phyloP scores from a whole-genome alignment of 2,113 vertebrate genomes.

The Anguilla rostrata region DNA sequence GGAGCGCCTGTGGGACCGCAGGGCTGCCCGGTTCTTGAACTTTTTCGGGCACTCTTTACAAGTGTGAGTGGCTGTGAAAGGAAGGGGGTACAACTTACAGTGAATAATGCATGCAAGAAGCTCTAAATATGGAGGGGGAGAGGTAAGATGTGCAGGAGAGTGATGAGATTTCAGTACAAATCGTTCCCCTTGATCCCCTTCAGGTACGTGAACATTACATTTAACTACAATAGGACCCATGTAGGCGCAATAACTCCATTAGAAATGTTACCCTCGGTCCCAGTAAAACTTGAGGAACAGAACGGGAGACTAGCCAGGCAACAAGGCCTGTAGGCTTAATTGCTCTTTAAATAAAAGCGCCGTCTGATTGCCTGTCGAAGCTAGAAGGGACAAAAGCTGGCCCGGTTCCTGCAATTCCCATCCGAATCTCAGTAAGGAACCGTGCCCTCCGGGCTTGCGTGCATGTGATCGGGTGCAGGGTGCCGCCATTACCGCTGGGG shows the following conservation, averaged over 20 bases:
- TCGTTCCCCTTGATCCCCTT: not conserved
- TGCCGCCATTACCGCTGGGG: constrained; percentile 49
- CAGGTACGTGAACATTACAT: not conserved
- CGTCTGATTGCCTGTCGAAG: not conserved
- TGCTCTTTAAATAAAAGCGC: not conserved
- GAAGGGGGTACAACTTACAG: not conserved
- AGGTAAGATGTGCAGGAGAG: not conserved
- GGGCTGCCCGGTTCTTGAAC: constrained; percentile 51
- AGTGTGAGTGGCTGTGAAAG: constrained; percentile 42
- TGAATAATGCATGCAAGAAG: not conserved
- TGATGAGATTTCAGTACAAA: not conserved
- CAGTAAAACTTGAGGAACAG: not conserved
- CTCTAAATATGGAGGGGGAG: not conserved
- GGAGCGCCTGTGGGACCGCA: constrained; percentile 65
- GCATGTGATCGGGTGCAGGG: not conserved
- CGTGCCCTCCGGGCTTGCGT: not conserved
- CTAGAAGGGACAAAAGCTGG: not conserved
- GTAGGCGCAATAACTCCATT: not conserved
- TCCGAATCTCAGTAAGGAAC: not conserved
- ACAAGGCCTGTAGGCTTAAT: not conserved
- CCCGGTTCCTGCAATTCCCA: not conserved
- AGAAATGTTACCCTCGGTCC: not conserved
- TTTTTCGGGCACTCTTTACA: constrained; percentile 66
- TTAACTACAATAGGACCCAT: not conserved
- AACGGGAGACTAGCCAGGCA: not conserved